phyloP scores from a whole-genome alignment of 2,113 vertebrate species.

The Burhinus oedicnemus region DNA sequence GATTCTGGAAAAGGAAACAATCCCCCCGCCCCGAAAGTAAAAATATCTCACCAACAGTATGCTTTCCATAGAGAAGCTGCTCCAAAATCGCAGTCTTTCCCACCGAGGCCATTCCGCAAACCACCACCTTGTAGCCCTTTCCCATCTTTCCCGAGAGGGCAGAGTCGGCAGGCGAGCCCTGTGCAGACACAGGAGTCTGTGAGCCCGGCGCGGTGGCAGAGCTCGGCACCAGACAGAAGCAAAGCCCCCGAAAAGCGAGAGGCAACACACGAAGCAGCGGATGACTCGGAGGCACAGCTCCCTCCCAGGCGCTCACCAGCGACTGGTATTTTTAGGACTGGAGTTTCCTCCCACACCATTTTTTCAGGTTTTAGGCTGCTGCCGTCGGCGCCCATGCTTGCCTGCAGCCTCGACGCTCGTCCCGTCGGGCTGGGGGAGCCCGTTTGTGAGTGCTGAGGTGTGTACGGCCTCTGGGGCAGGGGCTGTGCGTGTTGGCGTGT shows the following conservation, averaged over 20 bases:
- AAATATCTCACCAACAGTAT: conserved; percentile 82
- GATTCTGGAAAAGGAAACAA: background rate
- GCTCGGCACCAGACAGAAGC: background rate
- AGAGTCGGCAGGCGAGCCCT: background rate
- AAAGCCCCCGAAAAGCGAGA: background rate
- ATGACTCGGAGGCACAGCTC: background rate
- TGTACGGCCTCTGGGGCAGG: background rate
- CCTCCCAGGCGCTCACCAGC: background rate
- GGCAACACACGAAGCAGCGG: background rate
- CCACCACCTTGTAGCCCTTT: conserved; percentile 93
- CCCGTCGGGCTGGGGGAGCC: background rate
- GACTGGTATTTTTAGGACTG: conserved; percentile 33
- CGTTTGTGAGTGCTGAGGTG: accelerated
- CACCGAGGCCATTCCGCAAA: conserved; percentile 90
- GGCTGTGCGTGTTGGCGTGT: background rate
- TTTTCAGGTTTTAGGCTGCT: background rate
- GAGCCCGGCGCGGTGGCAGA: accelerated
- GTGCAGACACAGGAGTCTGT: background rate
- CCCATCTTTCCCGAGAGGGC: conserved; percentile 78
- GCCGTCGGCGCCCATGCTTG: background rate
- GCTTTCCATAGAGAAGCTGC: conserved; percentile 90
- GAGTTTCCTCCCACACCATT: conserved; percentile 37
- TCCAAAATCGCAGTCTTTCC: conserved; percentile 95
- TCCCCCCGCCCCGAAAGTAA: background rate
- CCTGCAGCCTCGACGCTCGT: background rate